Evolutionary conservation across 2,888 invertebrate species (phyloP).

Genomic region (Lasioglossum leucozonium): DNA sequence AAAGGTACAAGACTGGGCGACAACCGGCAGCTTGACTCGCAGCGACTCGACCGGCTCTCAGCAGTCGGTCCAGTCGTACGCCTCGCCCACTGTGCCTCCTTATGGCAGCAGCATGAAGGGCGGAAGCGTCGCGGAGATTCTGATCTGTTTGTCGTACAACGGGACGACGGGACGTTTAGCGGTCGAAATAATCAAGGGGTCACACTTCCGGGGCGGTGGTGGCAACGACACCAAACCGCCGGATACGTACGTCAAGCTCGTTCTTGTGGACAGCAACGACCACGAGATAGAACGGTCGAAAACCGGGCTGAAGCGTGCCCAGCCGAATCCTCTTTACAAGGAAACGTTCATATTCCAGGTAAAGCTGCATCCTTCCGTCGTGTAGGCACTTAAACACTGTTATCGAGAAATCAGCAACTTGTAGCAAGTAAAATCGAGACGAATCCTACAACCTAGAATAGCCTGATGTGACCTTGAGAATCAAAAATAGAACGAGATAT

Average conservation of each 20-base stretch:
- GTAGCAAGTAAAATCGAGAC: too few relatives aligned
- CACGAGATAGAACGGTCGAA: slow-evolving; percentile 97
- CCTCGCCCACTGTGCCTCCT: slow-evolving; percentile 81
- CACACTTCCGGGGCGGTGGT: slow-evolving; percentile 87
- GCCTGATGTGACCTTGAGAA: too few relatives aligned
- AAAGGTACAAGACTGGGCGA: slow-evolving; percentile 81
- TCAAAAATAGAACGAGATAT: too few relatives aligned
- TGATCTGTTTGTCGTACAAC: slow-evolving; percentile 95
- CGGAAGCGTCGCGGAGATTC: slow-evolving; percentile 95
- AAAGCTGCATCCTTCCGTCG: slow-evolving; percentile 39
- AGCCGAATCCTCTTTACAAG: slow-evolving; percentile 97
- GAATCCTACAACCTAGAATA: too few relatives aligned
- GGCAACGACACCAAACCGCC: slow-evolving; percentile 88
- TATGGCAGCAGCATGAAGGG: slow-evolving; percentile 88
- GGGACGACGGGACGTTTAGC: slow-evolving; percentile 97
- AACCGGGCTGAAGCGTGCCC: slow-evolving; percentile 95
- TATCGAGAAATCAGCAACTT: too few relatives aligned
- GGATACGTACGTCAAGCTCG: slow-evolving; percentile 97
- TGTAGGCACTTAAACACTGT: too few relatives aligned
- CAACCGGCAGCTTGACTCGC: slow-evolving; percentile 88
- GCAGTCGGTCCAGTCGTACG: slow-evolving; percentile 89
- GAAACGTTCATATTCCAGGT: slow-evolving; percentile 98
- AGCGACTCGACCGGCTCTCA: slow-evolving; percentile 98
- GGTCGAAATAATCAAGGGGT: slow-evolving; percentile 94
- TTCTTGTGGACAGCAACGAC: slow-evolving; percentile 95